A percentile compares a stretch with the other conserved stretches of the same genome.
These are phyloP conservation scores for Silurus glanis DNA, from an alignment of 2,113 vertebrate genomes.

Conservation along the genomic window DNA sequence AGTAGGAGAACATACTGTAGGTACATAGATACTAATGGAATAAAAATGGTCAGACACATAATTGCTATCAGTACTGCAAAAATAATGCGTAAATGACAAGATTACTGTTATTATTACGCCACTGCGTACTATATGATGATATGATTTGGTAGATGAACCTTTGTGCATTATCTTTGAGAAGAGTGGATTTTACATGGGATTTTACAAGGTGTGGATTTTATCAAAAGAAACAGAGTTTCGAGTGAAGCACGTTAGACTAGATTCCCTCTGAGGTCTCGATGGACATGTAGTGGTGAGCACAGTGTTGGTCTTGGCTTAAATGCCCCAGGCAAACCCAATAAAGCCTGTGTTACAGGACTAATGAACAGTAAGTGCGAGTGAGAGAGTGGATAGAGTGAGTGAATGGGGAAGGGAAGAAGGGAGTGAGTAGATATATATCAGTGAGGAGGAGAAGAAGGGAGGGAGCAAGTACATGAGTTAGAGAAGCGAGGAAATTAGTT, in stretches of 20 bases:
- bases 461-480: neutral
- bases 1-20: neutral
- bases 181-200: too few species aligned
- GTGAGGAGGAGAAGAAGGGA: neutral
- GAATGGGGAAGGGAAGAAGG: neutral
- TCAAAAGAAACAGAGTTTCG: neutral
- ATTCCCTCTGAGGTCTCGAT: neutral
- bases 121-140: neutral
- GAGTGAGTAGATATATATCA: neutral
- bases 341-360: constrained; percentile 2
- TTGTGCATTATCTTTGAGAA: neutral
- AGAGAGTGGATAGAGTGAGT: neutral
- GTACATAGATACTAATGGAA: neutral
- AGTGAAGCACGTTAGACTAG: neutral
- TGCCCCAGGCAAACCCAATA: constrained; percentile 26
- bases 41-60: constrained; percentile 3
- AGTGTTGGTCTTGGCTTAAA: neutral
- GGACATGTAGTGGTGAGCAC: neutral
- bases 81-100: neutral
- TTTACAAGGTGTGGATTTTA: neutral
- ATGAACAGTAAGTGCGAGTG: constrained; percentile 12
- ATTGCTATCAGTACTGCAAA: constrained; percentile 7
- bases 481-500: neutral
- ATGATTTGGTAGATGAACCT: neutral
- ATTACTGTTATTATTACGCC: constrained; percentile 10